Evolutionary conservation across 2,797 vertebrate species (phyloP), one percentile per base, ranked within the genome.

Genomic region (Chromis chromis): DNA sequence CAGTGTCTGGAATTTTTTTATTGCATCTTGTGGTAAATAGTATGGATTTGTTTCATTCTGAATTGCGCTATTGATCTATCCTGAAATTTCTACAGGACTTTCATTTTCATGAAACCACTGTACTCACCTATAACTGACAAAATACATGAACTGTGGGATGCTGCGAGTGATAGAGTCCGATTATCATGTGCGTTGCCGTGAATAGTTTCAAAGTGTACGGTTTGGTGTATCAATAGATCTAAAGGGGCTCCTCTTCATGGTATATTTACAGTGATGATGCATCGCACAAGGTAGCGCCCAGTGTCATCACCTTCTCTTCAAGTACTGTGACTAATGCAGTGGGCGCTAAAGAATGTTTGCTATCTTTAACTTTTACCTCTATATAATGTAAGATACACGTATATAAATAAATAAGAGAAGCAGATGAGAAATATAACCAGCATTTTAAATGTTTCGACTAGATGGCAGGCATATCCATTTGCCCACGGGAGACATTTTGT

Each of bases 291-390:
- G 82, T 82, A 83, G 74, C 88, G 84, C 84, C 82, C 65, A 24
- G 68, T 78, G 84, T 85, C 86, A 85, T 84, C 89, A 76, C 56
- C 79, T 59, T 83, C 82, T 65, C 71, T 80, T 84, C 69, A 78
- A 86, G 78, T 68, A 80, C 77, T 56, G 58, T 92, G 91, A 91
- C 54, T 91, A 87, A 91, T 81, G 65, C 74, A 71, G 87, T 91
- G 84, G 89, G 88, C 55, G 76, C 65, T 65, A 65, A 91, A 85
- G 71, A 78, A 82, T 72, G 68, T 73, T 44, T 62, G 82, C 70
- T 89, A 88, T 91, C 74, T 89, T 83, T 90, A 84, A 83, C 74
- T 72, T 52, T 61, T 70, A 86, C 68, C 27, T 78, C 78, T 78
- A 76, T 74, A 79, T 70, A 81, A 86, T 78, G 67, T 77, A 78